A percentile compares a stretch with the other conserved stretches of the same genome.
Evolutionary conservation across 2,888 invertebrate genomes (phyloP).

Genomic region (Folsomia manolachei): DNA sequence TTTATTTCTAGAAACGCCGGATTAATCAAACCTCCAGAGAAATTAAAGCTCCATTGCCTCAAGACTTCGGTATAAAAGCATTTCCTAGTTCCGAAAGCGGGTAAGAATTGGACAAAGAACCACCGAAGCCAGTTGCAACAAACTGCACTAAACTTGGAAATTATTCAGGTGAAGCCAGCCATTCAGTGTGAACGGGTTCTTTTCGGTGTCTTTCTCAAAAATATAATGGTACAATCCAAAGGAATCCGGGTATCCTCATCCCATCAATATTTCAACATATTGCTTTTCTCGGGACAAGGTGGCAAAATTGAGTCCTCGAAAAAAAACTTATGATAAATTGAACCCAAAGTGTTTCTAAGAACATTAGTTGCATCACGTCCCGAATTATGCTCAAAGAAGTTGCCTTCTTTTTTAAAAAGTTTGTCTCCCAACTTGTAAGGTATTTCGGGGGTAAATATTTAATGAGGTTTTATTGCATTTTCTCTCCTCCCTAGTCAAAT

Average conservation of each 20-base stretch:
- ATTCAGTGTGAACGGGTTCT: neutral
- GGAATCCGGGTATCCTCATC: too few relatives aligned
- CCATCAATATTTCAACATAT: neutral
- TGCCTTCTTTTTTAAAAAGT: neutral
- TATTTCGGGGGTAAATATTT: neutral
- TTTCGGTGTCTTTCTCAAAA: neutral
- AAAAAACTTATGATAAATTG: neutral
- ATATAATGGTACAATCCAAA: neutral
- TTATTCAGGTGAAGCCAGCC: neutral
- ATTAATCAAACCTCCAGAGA: neutral
- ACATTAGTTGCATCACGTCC: too few relatives aligned
- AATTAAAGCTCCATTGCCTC: neutral
- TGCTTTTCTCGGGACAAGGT: neutral
- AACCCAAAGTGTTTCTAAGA: too few relatives aligned
- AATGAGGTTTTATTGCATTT: neutral
- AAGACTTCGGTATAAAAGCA: neutral
- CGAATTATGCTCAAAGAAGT: neutral
- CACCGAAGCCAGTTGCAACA: too few relatives aligned
- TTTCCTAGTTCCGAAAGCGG: neutral
- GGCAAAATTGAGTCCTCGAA: neutral
- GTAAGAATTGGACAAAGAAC: neutral
- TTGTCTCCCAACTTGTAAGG: neutral
- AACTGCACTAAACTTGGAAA: neutral
- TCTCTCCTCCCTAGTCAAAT: neutral
- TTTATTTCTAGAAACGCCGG: too few relatives aligned